Base-by-base conservation (phyloP, 2,888 invertebrate genomes). In the Folsomia manolachei region DNA sequence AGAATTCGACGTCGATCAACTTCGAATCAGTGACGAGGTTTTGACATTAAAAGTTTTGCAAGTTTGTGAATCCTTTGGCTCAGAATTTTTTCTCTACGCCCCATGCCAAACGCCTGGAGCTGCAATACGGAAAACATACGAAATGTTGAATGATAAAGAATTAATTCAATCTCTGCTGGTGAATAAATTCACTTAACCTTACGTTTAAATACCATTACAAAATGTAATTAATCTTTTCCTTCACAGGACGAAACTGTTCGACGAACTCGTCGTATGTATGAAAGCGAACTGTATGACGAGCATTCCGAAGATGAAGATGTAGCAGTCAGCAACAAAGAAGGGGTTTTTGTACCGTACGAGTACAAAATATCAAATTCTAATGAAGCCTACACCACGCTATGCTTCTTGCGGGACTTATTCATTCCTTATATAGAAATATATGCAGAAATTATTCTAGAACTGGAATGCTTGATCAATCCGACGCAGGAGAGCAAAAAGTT, bases 31-130 rank as follows among this genome's bases (percentile, higher is more conserved):
- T 18, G 74, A 76, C 14, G 69, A 65, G 1, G 72, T 73, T 2
- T 71, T 76, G 11, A 61, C 69, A 11, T 18, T 18, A 1, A 56
- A 74, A 18, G 69, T 69, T 26, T 11, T n/a, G 19, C 14, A 63
- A 51, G 56, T 76, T 1, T 72, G 72, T 64, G 69, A 67, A 7
- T 21, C 66, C 0, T 52, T 78, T 4, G 51, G 53, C 24, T 52
- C 66, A 0, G 69, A 65, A 52, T 74, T 75, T 11, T 65, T 74
- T 14, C 70, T 75, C 1, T 73, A 78, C 67, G 21, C 74, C 1
- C 75, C 78, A 0, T 78, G 78, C 25, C 24, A 68, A 11, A 66
- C 67, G n/a, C 24, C 61, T 0, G 68, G 64, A 21, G 27, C 62
- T 24, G 74, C 71, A 0, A 71, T 74, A n/a, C 23, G 69, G 51